Evolutionary conservation across 2,888 invertebrate species (phyloP).

Genomic region (Drosophila mayaguana): DNA sequence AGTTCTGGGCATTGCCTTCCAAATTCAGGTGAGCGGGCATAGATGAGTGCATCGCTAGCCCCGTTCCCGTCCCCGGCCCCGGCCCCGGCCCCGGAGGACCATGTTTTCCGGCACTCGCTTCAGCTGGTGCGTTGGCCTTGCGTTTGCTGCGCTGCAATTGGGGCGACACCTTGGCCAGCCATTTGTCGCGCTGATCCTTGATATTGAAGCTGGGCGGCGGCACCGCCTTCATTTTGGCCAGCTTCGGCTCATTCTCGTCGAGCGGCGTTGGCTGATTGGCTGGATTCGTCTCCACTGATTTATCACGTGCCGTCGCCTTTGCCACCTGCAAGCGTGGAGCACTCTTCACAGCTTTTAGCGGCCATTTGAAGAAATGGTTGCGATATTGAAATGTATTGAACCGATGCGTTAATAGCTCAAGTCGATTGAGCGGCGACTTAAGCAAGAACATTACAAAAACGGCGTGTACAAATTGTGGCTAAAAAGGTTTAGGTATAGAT

Average conservation of each 20-base stretch:
- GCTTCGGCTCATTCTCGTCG: background rate
- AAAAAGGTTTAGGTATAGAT: slow-evolving; percentile 26
- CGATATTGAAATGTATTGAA: background rate
- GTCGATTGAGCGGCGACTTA: slow-evolving; percentile 4
- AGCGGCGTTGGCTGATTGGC: background rate
- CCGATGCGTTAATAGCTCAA: background rate
- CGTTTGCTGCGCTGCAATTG: slow-evolving; percentile 36
- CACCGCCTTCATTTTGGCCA: slow-evolving; percentile 4
- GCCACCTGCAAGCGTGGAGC: slow-evolving; percentile 3
- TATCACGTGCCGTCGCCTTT: slow-evolving; percentile 9
- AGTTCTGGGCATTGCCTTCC: background rate
- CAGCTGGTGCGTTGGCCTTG: background rate
- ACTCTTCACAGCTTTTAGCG: slow-evolving; percentile 23
- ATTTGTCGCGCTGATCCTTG: slow-evolving; percentile 67
- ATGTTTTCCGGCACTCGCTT: background rate
- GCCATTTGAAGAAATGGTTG: slow-evolving; percentile 57
- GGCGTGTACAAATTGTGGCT: slow-evolving; percentile 3
- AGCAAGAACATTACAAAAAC: slow-evolving; percentile 34
- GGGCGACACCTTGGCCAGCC: slow-evolving; percentile 66
- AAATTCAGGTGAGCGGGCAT: background rate
- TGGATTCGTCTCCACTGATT: slow-evolving; percentile 15
- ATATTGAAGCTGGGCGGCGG: slow-evolving; percentile 20
- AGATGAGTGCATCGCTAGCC: background rate
- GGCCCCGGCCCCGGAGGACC: background rate
- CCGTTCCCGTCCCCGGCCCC: background rate